Evolutionary conservation across 2,797 vertebrate species (phyloP), one percentile per base, ranked within the genome.

Genomic region (Paratrypauchen microcephalus): DNA sequence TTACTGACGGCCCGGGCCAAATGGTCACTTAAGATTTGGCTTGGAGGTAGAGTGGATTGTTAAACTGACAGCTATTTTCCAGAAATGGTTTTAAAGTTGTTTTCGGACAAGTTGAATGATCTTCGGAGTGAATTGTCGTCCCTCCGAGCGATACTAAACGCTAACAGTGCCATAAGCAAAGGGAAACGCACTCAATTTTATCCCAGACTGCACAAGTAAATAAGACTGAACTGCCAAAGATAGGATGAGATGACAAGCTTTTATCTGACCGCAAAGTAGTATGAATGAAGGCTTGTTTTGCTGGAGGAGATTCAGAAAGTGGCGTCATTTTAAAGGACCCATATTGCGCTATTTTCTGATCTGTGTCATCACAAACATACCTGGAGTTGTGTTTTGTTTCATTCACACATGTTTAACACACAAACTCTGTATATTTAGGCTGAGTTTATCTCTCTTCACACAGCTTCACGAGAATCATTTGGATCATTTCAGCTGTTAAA

Each of bases 1-100:
- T 55, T 16, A 8, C 21, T 76, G 73, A 66, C 65, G 63, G 60
- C 66, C 66, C 68, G 9, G 26, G 39, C 64, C 41, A 30, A 77
- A 73, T 24, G 32, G 28, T 64, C 39, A 47, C 23, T 47, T 64
- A 47, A 18, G 41, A 18, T 41, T n/a, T 41, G 18, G 61, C 41
- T 18, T 3, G 39, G 61, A 41, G 39, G 41, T 45, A 39, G n/a
- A 41, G 12, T 23, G 11, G 60, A 41, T 41, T 62, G 60, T 39
- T 61, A 61, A 39, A 3, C 5, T 11, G 4, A 32, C 41, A 39
- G 30, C 9, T 21, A 61, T 61, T 39, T 61, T 39, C 59, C 11
- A 41, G 41, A 9, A 47, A 62, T 62, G 23, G 48, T 26, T 26
- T 64, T 47, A 9, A 26, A 18, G 23, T 23, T 23, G 32, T 62